phyloP scores from a whole-genome alignment of 92 coral and sea anemone species.

The Anthopleura xanthogrammica region DNA sequence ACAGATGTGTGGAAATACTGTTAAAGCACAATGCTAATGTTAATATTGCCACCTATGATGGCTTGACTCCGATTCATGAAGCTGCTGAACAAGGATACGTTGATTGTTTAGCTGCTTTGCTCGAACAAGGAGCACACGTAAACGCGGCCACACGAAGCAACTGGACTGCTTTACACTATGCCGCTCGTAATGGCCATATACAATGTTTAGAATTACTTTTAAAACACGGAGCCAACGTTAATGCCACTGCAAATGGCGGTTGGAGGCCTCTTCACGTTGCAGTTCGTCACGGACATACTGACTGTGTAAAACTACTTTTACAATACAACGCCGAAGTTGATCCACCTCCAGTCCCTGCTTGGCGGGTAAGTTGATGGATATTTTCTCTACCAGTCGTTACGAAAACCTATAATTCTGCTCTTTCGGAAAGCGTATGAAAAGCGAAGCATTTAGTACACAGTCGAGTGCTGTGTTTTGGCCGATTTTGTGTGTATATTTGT shows the following conservation, averaged over 20 bases:
- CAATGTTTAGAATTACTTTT: slow-evolving; percentile 96
- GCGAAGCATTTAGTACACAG: slow-evolving; percentile 4
- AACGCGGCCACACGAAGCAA: slow-evolving; percentile 94
- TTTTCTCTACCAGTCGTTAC: slow-evolving; percentile 26
- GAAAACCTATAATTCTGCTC: slow-evolving; percentile 1
- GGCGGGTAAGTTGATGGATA: slow-evolving; percentile 79
- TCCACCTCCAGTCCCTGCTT: slow-evolving; percentile 88
- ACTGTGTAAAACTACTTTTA: slow-evolving; percentile 90
- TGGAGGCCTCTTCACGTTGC: slow-evolving; percentile 98
- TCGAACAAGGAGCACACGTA: slow-evolving; percentile 92
- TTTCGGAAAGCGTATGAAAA: neutral
- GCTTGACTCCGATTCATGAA: slow-evolving; percentile 94
- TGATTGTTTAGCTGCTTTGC: slow-evolving; percentile 94
- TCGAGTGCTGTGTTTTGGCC: slow-evolving; percentile 45
- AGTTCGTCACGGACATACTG: slow-evolving; percentile 96
- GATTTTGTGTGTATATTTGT: slow-evolving; percentile 69
- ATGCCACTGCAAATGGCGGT: slow-evolving; percentile 98
- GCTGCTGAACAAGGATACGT: slow-evolving; percentile 98
- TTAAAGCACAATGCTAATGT: slow-evolving; percentile 95
- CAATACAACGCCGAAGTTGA: slow-evolving; percentile 93
- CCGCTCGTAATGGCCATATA: slow-evolving; percentile 95
- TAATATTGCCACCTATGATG: slow-evolving; percentile 97
- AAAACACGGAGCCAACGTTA: slow-evolving; percentile 93
- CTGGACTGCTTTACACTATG: slow-evolving; percentile 98
- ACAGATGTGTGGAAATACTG: slow-evolving; percentile 91